These are phyloP conservation scores for Porites divaricata DNA, from an alignment of 92 coral and sea anemone genomes.

Conservation along the genomic window DNA sequence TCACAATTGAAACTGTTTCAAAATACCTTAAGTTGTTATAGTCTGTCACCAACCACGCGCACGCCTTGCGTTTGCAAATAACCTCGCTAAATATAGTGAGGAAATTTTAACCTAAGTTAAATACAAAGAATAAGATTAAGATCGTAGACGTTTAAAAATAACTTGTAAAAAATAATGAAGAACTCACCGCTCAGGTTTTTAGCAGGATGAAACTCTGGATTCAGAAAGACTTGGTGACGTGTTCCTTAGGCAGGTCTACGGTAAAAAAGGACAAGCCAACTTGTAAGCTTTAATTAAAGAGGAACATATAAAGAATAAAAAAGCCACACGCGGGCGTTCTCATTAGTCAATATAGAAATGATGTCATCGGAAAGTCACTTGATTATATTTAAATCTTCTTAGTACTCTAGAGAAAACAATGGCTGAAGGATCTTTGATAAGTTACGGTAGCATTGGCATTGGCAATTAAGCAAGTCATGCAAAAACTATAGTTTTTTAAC, in stretches of 20 bases:
- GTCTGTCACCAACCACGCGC: too few relatives aligned
- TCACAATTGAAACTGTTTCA: neutral
- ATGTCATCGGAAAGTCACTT: slow-evolving; percentile 33
- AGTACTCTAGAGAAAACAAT: slow-evolving; percentile 17
- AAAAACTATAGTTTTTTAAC: neutral
- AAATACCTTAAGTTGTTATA: neutral
- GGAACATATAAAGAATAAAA: slow-evolving; percentile 10
- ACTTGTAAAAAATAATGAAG: neutral
- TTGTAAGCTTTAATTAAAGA: slow-evolving; percentile 20
- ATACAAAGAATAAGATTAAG: slow-evolving; percentile 45
- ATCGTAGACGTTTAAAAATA: slow-evolving; percentile 33
- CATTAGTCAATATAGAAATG: slow-evolving; percentile 30
- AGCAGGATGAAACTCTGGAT: too few relatives aligned
- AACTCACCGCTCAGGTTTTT: slow-evolving; percentile 13
- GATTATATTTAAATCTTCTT: slow-evolving; percentile 12
- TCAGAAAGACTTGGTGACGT: too few relatives aligned
- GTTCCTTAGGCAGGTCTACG: neutral
- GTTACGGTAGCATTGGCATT: slow-evolving; percentile 11
- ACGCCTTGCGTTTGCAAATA: slow-evolving; percentile 26
- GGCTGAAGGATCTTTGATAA: neutral
- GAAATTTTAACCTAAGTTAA: slow-evolving; percentile 12
- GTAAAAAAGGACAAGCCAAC: neutral
- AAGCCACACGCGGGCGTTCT: neutral
- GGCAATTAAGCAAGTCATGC: neutral
- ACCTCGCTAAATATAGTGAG: slow-evolving; percentile 33